A percentile compares a stretch with the other conserved stretches of the same genome.
These are phyloP conservation scores for Plectus sambesii DNA, from an alignment of 1,140 invertebrate species.

Conservation along the genomic window DNA sequence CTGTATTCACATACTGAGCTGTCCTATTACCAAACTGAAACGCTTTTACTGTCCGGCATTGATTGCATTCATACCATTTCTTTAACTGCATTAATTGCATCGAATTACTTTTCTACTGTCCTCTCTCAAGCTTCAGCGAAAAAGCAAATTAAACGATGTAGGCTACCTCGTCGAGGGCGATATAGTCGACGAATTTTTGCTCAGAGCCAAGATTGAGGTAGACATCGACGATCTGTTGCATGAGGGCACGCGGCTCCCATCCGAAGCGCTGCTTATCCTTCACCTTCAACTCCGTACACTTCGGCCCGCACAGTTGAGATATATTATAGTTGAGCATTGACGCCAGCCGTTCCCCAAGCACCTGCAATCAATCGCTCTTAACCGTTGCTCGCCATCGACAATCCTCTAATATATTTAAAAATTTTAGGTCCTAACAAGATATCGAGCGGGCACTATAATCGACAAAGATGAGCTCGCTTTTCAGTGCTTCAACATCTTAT, in stretches of 20 bases:
- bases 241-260: conserved; percentile 79
- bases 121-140: conserved; percentile 93
- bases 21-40: too few species aligned
- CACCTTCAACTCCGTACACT: conserved; percentile 95
- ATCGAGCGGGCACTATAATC: too few species aligned
- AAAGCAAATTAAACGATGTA: conserved; percentile 76
- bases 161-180: conserved; percentile 71
- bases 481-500: too few species aligned
- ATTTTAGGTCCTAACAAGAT: too few species aligned
- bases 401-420: too few species aligned
- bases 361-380: conserved; percentile 33
- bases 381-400: too few species aligned
- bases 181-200: conserved; percentile 68
- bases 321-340: conserved; percentile 91
- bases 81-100: conserved; percentile 49
- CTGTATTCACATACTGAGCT: too few species aligned
- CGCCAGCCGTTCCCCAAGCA: conserved; percentile 78
- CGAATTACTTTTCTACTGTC: too few species aligned
- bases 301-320: conserved; percentile 87
- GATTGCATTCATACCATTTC: too few species aligned
- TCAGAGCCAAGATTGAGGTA: conserved; percentile 85
- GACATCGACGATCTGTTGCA: conserved; percentile 84
- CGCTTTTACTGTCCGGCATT: too few species aligned
- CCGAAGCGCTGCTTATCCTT: conserved; percentile 75
- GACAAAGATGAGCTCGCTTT: too few species aligned